phyloP scores from a whole-genome alignment of 2,113 vertebrate genomes.

The Barbus barbus region DNA sequence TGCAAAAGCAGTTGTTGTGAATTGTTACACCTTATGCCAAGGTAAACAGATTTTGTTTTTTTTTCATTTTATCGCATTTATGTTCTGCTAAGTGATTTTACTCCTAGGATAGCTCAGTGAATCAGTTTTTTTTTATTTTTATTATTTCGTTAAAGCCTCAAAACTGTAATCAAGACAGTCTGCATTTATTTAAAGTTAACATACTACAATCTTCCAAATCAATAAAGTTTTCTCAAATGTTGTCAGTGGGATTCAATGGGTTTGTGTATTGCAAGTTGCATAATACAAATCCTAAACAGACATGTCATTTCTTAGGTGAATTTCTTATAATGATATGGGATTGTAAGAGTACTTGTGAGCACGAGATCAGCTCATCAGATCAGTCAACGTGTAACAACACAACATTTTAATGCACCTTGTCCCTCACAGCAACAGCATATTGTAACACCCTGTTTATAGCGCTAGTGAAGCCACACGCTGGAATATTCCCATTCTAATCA shows the following conservation, averaged over 20 bases:
- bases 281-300: neutral
- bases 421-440: neutral
- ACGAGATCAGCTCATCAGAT: neutral
- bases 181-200: neutral
- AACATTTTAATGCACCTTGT: neutral
- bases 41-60: neutral
- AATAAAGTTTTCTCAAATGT: neutral
- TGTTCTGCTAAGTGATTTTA: neutral
- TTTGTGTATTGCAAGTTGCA: neutral
- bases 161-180: neutral
- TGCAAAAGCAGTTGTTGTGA: neutral
- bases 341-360: neutral
- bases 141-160: no score
- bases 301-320: neutral
- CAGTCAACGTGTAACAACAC: neutral
- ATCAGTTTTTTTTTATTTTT: neutral
- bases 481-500: neutral
- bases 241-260: neutral
- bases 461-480: neutral
- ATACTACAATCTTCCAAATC: neutral
- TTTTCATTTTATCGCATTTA: neutral
- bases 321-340: neutral
- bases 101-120: neutral
- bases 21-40: neutral
- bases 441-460: neutral